Conservation (phyloP, 2,797 vertebrate species). For the Todus mexicanus region DNA sequence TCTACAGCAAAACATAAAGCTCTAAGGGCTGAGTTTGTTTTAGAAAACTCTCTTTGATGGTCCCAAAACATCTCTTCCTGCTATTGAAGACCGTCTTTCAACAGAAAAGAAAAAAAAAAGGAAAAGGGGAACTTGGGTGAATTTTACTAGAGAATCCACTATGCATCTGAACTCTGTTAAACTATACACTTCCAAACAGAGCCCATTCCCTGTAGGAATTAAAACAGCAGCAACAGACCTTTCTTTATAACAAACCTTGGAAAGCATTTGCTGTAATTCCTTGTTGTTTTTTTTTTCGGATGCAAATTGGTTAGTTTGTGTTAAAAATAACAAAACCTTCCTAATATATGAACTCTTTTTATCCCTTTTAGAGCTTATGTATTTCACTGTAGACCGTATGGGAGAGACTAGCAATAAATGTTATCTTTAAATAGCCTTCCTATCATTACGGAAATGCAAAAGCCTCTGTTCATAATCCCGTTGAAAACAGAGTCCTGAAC, state of each 20-base stretch:
- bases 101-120: background rate
- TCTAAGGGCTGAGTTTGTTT: slow-evolving; percentile 69
- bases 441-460: slow-evolving; percentile 42
- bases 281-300: background rate
- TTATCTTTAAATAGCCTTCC: slow-evolving; percentile 44
- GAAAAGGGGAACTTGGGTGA: background rate
- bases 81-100: slow-evolving; percentile 59
- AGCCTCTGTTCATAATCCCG: slow-evolving; percentile 39
- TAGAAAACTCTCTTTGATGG: slow-evolving; percentile 71
- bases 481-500: slow-evolving; percentile 57
- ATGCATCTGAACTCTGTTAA: slow-evolving; percentile 4
- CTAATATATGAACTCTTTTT: background rate
- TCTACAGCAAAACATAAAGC: slow-evolving; percentile 55
- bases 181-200: slow-evolving; percentile 19
- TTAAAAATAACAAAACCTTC: slow-evolving; percentile 42
- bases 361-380: background rate
- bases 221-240: background rate
- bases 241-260: background rate
- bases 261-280: slow-evolving; percentile 5
- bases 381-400: background rate
- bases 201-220: background rate
- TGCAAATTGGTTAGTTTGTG: background rate
- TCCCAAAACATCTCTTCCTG: slow-evolving; percentile 65
- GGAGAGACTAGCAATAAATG: slow-evolving; percentile 48
- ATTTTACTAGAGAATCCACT: slow-evolving; percentile 8